phyloP scores from a whole-genome alignment of 2,113 vertebrate genomes.

The Illadopsis cleaveri region DNA sequence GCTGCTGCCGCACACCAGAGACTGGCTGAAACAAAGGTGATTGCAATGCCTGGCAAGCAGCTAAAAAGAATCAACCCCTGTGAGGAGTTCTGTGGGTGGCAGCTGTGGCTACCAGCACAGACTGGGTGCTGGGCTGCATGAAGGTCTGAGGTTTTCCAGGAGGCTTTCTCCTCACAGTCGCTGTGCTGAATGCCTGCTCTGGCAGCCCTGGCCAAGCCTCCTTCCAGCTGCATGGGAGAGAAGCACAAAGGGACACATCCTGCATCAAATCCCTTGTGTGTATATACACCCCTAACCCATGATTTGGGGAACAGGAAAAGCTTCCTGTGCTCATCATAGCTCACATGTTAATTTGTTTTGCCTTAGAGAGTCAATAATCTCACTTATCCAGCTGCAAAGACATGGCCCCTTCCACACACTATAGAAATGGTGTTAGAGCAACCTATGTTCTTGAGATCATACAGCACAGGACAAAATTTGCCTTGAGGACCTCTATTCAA shows the following conservation, averaged over 20 bases:
- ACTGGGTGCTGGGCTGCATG: accelerated
- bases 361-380: not conserved
- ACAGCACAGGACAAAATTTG: not conserved
- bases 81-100: not conserved
- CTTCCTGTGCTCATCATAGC: accelerated
- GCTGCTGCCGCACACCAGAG: not conserved
- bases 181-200: not conserved
- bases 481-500: not conserved
- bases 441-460: not conserved
- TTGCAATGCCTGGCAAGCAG: not conserved
- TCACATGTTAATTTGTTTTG: not conserved
- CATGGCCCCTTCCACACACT: not conserved
- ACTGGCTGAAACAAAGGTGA: not conserved
- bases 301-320: not conserved
- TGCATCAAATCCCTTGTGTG: not conserved
- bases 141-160: not conserved
- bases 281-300: not conserved
- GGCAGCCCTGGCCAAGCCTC: not conserved
- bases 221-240: not conserved
- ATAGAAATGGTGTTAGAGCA: not conserved
- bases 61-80: not conserved
- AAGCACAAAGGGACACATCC: not conserved
- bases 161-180: not conserved
- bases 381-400: not conserved
- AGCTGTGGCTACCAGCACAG: not conserved